Base-by-base conservation (phyloP, 2,888 invertebrate genomes). In the Oasisia sp. region DNA sequence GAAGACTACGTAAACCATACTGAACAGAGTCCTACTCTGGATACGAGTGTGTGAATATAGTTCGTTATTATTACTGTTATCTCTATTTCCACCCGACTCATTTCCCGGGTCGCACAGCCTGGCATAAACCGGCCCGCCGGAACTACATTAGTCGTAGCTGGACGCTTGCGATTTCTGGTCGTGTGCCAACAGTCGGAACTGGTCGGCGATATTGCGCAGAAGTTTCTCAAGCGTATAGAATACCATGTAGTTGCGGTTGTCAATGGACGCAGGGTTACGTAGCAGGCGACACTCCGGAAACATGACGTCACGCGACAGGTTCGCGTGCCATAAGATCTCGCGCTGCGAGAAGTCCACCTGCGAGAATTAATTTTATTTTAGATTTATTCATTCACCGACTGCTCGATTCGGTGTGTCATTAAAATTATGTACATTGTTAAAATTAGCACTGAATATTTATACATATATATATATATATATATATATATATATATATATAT, bases 161-260 rank as follows among this genome's bases (percentile, higher is more conserved):
- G 14, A 7, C 74, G 74, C 5, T 74, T 19, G 74, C 27, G 27
- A 74, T n/a, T 74, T 74, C 74, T 74, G 74, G 74, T 74, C 74
- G 27, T 27, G 74, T 0, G 74, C 74, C 32, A 91, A 32, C 44
- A 32, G 27, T n/a, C 45, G 38, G 92, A 92, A 92, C 91, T 93
- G 93, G 32, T 56, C 92, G 19, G 92, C 90, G 58, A 93, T 91
- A 58, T 92, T 92, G 50, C 93, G 90, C 27, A 93, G 93, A 19
- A 93, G 92, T 45, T 92, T 92, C 74, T 93, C 93, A 50, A 93
- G 93, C 4, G 93, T 92, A 89, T 92, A 93, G 91, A 93, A 93
- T 32, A 93, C 92, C 92, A 93, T 93, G 92, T 91, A 93, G 92
- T 93, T 93, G 11, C 93, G 92, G 92, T 93, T 93, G 91, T 93